Percentiles rank a stretch among this genome's conserved stretches.
phyloP scores from a whole-genome alignment of 2,888 invertebrate genomes.

The Clitarchus hookeri region DNA sequence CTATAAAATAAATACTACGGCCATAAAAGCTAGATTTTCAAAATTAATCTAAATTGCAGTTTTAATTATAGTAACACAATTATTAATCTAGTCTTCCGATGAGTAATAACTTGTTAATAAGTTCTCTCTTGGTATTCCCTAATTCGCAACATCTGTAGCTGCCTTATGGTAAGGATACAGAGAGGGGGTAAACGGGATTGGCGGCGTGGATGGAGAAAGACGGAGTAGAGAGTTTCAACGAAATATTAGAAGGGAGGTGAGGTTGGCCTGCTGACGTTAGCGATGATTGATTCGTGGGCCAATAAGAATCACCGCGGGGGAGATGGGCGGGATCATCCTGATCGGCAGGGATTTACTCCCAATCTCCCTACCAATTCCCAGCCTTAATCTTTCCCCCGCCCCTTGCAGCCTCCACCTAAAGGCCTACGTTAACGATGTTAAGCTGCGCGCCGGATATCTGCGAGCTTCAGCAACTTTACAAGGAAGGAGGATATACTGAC shows the following conservation, averaged over 20 bases:
- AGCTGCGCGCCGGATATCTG: neutral
- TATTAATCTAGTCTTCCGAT: no score
- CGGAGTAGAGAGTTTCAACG: neutral
- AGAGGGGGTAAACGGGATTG: neutral
- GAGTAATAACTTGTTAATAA: no score
- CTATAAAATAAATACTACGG: no score
- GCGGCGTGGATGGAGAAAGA: neutral
- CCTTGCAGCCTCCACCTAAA: neutral
- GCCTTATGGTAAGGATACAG: no score
- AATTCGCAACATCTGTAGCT: no score
- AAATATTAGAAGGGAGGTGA: neutral
- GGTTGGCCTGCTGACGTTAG: neutral
- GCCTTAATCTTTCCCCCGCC: neutral
- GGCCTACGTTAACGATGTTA: neutral
- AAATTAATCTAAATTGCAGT: no score
- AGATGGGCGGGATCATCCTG: neutral
- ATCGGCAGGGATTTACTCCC: neutral
- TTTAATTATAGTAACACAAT: no score
- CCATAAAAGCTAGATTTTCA: no score
- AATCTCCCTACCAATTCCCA: neutral
- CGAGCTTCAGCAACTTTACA: neutral
- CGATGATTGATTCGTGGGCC: constrained; percentile 6
- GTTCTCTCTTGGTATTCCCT: no score
- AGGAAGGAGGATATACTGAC: neutral
- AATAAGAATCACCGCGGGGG: neutral